Evolutionary conservation across 2,797 vertebrate species (phyloP).

Genomic region (Dicrostonyx torquatus): DNA sequence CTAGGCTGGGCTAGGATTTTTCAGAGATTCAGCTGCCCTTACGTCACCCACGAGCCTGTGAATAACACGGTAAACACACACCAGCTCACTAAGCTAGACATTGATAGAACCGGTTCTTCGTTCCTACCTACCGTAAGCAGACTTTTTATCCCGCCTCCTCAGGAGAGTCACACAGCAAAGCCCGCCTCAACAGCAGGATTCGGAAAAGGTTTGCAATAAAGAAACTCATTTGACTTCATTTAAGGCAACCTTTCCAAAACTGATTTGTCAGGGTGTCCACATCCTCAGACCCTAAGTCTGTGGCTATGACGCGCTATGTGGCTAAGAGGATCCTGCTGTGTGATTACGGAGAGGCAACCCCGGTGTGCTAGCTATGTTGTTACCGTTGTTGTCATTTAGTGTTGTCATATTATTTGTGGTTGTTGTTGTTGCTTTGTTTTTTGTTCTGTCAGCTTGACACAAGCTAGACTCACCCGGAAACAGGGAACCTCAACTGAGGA

Average conservation of each 20-base stretch:
- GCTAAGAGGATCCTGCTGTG: background rate
- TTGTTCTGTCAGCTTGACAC: background rate
- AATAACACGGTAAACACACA: background rate
- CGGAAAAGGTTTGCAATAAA: background rate
- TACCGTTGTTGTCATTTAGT: background rate
- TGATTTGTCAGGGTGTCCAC: background rate
- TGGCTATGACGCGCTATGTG: rapidly evolving
- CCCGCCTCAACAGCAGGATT: background rate
- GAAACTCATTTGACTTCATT: background rate
- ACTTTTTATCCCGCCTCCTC: background rate
- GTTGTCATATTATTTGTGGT: background rate
- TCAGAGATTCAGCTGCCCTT: background rate
- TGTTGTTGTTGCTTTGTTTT: background rate
- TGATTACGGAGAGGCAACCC: background rate
- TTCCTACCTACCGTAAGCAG: background rate
- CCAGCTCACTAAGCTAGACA: background rate
- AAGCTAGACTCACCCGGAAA: background rate
- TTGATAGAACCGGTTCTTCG: background rate
- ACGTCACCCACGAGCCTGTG: too few species aligned
- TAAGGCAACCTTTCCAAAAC: background rate
- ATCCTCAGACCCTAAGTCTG: background rate
- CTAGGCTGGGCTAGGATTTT: background rate
- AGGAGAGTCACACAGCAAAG: background rate
- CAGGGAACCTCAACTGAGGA: background rate
- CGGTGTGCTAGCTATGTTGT: background rate